phyloP scores from a whole-genome alignment of 1,140 invertebrate genomes.

The Saccostrea glomerata region DNA sequence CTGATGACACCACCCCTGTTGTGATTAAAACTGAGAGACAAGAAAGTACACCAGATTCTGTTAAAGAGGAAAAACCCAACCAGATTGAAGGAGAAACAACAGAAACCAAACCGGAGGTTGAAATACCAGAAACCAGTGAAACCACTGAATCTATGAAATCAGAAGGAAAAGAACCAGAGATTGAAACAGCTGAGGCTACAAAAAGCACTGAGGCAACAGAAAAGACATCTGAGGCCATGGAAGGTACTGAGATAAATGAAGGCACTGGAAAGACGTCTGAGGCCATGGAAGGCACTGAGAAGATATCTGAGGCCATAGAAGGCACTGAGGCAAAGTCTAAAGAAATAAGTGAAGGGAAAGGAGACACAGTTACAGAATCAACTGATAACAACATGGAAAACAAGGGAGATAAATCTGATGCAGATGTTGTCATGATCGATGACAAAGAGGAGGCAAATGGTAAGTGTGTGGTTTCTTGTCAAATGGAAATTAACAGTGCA shows the following conservation, averaged over 20 bases:
- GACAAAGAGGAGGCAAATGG: constrained; percentile 19
- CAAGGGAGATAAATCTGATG: constrained; percentile 1
- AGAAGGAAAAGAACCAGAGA: background rate
- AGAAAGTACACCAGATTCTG: background rate
- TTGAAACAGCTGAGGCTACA: too few species aligned
- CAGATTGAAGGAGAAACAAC: background rate
- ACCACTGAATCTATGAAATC: background rate
- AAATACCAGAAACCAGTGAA: background rate
- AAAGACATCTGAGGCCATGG: too few species aligned
- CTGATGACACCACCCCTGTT: background rate
- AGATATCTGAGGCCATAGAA: too few species aligned
- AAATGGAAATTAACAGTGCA: too few species aligned
- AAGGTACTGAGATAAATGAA: too few species aligned
- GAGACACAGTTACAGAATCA: background rate
- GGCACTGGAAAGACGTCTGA: too few species aligned
- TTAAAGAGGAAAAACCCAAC: background rate
- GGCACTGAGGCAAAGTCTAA: background rate
- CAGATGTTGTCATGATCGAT: constrained; percentile 22
- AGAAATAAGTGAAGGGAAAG: background rate
- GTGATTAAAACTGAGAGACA: background rate
- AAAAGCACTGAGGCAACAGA: too few species aligned
- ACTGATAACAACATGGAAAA: constrained; percentile 13
- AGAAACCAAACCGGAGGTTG: background rate
- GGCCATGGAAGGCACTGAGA: too few species aligned
- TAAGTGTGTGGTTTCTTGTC: background rate